A percentile compares a stretch with the other conserved stretches of the same genome.
These are phyloP conservation scores for Harpegnathos saltator DNA, from an alignment of 1,140 invertebrate genomes.

Conservation along the genomic window DNA sequence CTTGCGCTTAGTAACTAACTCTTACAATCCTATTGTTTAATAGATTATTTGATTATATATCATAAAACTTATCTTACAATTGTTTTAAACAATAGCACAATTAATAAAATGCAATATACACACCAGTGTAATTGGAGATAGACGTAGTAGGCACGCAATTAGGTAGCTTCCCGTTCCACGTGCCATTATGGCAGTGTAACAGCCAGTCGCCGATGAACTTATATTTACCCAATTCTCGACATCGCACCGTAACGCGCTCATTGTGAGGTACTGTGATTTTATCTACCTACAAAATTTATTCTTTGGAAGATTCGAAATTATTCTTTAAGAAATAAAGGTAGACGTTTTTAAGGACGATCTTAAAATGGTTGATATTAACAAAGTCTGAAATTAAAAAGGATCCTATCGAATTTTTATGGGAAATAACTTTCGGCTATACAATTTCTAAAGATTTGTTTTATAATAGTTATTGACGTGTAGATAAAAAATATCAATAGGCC, in stretches of 20 bases:
- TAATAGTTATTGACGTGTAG: too few species aligned
- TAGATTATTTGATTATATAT: too few species aligned
- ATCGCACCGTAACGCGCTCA: constrained; percentile 90
- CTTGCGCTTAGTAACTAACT: too few species aligned
- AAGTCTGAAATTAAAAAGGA: constrained; percentile 28
- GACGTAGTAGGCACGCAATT: constrained; percentile 93
- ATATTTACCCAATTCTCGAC: constrained; percentile 92
- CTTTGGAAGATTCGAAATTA: background rate
- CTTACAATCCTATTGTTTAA: too few species aligned
- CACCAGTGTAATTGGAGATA: constrained; percentile 94
- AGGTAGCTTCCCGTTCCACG: constrained; percentile 91
- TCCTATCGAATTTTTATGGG: too few species aligned
- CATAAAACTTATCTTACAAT: too few species aligned
- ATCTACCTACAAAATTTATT: constrained; percentile 78
- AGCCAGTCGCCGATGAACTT: constrained; percentile 90
- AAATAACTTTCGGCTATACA: too few species aligned
- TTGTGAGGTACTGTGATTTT: constrained; percentile 88
- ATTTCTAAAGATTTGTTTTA: too few species aligned
- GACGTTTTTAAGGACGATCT: background rate
- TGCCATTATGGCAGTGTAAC: constrained; percentile 92
- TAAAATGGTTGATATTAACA: too few species aligned
- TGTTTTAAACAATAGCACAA: too few species aligned
- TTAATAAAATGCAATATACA: constrained; percentile 39
- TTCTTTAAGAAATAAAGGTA: background rate
- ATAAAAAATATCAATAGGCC: too few species aligned